Evolutionary conservation across 1,140 invertebrate species (phyloP).

Genomic region (Eubasilissa regina): DNA sequence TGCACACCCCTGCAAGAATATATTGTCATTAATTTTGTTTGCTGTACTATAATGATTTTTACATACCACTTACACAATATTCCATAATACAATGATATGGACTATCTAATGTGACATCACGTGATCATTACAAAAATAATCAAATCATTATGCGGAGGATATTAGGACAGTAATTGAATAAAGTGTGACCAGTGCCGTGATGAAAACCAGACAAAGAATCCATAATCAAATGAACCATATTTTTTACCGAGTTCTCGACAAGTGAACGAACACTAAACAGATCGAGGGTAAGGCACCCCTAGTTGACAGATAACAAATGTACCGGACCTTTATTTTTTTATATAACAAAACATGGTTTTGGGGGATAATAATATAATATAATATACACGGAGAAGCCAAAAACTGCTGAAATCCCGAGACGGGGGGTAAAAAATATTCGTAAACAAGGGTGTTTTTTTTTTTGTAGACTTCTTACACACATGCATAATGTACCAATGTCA

Average conservation of each 20-base stretch:
- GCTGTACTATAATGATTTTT: too few relatives aligned
- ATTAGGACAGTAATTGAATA: background rate
- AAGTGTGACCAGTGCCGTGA: background rate
- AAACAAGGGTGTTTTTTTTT: too few relatives aligned
- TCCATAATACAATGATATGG: too few relatives aligned
- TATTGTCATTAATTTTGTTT: too few relatives aligned
- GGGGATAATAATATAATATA: background rate
- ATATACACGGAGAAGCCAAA: background rate
- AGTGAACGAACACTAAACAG: background rate
- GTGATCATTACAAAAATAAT: too few relatives aligned
- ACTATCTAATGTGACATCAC: too few relatives aligned
- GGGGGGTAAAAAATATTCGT: background rate
- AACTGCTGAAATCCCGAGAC: background rate
- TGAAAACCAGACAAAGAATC: background rate
- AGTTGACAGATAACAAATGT: slow-evolving; percentile 52
- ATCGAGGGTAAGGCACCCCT: slow-evolving; percentile 2
- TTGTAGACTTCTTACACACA: background rate
- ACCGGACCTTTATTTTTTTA: slow-evolving; percentile 46
- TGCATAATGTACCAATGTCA: background rate
- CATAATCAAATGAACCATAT: background rate
- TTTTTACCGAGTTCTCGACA: slow-evolving; percentile 8
- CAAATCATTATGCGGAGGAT: too few relatives aligned
- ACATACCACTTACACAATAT: too few relatives aligned
- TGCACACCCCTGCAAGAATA: too few relatives aligned
- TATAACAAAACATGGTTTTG: slow-evolving; percentile 15